Evolutionary conservation across 1,140 invertebrate species (phyloP).

Genomic region (Drosophila ironensis): DNA sequence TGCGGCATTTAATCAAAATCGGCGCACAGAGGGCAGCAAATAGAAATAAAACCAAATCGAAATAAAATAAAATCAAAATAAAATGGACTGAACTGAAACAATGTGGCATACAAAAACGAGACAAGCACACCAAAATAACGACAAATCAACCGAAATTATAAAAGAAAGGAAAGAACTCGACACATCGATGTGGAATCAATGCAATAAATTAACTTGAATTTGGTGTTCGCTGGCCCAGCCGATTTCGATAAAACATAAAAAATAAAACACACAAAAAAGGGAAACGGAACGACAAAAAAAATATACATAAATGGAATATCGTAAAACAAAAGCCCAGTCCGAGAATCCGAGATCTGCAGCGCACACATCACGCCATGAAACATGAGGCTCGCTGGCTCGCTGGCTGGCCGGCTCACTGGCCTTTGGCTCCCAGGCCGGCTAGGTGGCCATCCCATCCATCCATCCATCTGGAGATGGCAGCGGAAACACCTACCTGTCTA

Average conservation of each 20-base stretch:
- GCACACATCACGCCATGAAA: constrained; percentile 43
- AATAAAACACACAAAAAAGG: constrained; percentile 9
- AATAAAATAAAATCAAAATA: constrained; percentile 14
- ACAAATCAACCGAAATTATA: constrained; percentile 76
- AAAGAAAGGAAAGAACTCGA: constrained; percentile 72
- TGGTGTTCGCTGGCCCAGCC: constrained; percentile 57
- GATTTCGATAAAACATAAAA: constrained; percentile 49
- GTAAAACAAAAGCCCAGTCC: constrained; percentile 22
- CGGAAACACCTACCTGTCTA: constrained; percentile 61
- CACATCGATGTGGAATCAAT: constrained; percentile 75
- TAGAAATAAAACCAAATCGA: not conserved
- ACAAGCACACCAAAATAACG: constrained; percentile 67
- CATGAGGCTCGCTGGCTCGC: constrained; percentile 29
- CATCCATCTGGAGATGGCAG: too few species aligned
- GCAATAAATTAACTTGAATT: constrained; percentile 75
- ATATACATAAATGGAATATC: constrained; percentile 48
- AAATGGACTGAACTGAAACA: constrained; percentile 15
- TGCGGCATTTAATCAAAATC: constrained; percentile 52
- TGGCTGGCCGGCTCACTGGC: too few species aligned
- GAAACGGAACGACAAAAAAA: not conserved
- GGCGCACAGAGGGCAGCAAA: constrained; percentile 3
- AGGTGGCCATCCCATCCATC: too few species aligned
- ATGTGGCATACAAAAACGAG: constrained; percentile 47
- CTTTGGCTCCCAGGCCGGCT: too few species aligned
- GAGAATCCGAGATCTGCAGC: constrained; percentile 8